Evolutionary conservation across 2,888 invertebrate genomes (phyloP), one percentile per base, ranked within the genome.

Genomic region (Pterobdella sp.): DNA sequence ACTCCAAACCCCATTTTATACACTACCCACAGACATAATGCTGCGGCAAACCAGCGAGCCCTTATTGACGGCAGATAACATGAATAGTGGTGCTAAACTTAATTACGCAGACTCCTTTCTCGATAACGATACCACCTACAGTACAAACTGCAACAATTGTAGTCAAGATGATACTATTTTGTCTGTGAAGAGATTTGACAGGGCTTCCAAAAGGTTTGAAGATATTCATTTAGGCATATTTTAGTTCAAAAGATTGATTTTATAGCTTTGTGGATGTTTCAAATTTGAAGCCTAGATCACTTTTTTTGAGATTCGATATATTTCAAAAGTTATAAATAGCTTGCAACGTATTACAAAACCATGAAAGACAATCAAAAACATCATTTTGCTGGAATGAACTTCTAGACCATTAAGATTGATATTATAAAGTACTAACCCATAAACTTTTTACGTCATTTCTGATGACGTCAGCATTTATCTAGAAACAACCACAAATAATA

Each of bases 121-220:
- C 69, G 94, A 94, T 26, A 92, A 92, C 52, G 93, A 93, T 79
- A 94, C 85, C 0, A 94, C 94, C 81, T 91, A 94, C 81, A 60
- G 34, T 63, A 63, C 22, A 60, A 63, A 63, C 71, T n/a, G 34
- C 71, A 60, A 31, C 60, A 71, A 35, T 29, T 4, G 4, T 42
- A 68, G 71, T n/a, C 71, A 71, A 36, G 93, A 94, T 83, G 89
- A 73, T 49, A 73, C 73, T 22, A 73, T 73, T 60, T 37, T 68
- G 37, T 73, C 73, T 4, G 36, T 73, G 52, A 73, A 69, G 32
- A 73, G 56, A 34, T 73, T 73, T 35, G 69, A 73, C 3, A 56
- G 63, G 10, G 35, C 36, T 14, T 52, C 71, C 26, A 71, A 56
- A 22, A 56, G 60, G 60, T 65, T n/a, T n/a, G n/a, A n/a, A n/a